phyloP scores from a whole-genome alignment of 2,888 invertebrate species.

The Caenorhabditis zanzibari region DNA sequence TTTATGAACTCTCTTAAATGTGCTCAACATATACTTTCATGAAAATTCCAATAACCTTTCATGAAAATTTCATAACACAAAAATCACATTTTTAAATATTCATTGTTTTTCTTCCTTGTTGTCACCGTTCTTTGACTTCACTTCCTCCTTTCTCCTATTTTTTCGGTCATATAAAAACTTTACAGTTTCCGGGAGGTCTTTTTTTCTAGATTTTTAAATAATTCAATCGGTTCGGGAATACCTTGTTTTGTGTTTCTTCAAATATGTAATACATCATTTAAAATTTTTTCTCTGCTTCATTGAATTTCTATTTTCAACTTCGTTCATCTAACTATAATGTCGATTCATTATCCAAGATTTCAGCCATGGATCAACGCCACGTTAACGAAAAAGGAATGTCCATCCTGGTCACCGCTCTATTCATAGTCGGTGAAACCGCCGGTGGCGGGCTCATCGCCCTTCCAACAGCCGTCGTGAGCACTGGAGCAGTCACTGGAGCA shows the following conservation, averaged over 20 bases:
- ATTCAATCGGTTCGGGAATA: no score
- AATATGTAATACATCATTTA: no score
- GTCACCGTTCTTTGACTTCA: neutral
- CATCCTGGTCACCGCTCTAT: conserved; percentile 76
- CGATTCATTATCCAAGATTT: neutral
- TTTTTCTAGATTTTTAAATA: no score
- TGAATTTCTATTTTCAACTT: neutral
- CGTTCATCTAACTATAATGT: no score
- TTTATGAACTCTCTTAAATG: no score
- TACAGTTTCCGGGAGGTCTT: neutral
- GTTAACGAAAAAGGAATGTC: conserved; percentile 73
- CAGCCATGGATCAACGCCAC: conserved; percentile 51
- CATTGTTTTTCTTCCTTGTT: conserved; percentile 8
- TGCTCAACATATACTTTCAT: no score
- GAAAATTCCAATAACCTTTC: no score
- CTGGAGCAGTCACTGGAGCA: conserved; percentile 69
- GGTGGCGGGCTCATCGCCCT: conserved; percentile 82
- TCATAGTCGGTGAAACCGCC: conserved; percentile 81
- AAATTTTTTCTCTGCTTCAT: neutral
- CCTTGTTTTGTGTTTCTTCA: no score
- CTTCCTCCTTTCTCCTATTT: neutral
- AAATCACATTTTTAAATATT: neutral
- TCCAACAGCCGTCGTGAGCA: conserved; percentile 76
- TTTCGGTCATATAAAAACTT: neutral
- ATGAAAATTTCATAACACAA: no score